Evolutionary conservation across 1,140 invertebrate genomes (phyloP).

Genomic region (Nephila pilipes): DNA sequence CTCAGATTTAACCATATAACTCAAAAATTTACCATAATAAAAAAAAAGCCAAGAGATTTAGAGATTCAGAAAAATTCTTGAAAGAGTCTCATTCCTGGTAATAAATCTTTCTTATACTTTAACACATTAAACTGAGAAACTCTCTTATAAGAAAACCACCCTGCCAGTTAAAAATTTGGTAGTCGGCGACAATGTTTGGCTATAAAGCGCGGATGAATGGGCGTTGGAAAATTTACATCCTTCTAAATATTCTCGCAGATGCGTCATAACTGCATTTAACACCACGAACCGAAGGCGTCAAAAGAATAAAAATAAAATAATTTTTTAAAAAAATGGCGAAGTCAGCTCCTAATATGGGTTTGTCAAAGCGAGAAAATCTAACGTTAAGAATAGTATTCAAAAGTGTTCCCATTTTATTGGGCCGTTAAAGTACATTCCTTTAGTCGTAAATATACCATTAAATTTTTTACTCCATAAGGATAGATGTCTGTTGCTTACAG

Average conservation of each 20-base stretch:
- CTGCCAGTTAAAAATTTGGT: neutral
- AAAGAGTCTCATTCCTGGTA: neutral
- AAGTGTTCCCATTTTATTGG: neutral
- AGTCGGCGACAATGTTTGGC: constrained; percentile 21
- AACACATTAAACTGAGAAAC: neutral
- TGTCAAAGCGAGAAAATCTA: neutral
- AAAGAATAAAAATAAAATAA: neutral
- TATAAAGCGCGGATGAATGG: constrained; percentile 4
- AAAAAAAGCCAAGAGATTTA: neutral
- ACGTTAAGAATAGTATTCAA: neutral
- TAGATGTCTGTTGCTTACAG: neutral
- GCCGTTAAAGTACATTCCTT: neutral
- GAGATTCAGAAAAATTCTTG: neutral
- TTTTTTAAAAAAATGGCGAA: neutral
- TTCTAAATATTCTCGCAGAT: neutral
- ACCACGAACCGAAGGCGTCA: neutral
- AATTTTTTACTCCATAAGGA: neutral
- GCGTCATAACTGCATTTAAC: neutral
- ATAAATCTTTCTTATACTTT: neutral
- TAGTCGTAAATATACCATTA: neutral
- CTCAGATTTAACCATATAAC: too few relatives aligned
- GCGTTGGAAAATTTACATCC: constrained; percentile 1
- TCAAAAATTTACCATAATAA: too few relatives aligned
- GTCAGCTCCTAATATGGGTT: constrained; percentile 5
- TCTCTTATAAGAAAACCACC: neutral